Evolutionary conservation across 2,113 vertebrate genomes (phyloP).

Genomic region (Oryzias celebensis): DNA sequence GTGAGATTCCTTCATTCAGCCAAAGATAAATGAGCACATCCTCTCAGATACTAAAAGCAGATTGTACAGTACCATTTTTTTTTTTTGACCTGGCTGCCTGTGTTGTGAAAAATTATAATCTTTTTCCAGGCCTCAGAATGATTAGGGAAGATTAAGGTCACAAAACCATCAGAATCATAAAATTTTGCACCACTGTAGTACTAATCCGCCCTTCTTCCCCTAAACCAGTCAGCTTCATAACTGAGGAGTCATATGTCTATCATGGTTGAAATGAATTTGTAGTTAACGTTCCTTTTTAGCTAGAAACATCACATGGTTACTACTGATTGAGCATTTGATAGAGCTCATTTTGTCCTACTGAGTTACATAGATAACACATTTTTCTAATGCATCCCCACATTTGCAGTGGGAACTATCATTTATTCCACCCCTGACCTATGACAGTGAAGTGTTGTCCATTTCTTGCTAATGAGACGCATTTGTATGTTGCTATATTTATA

Average conservation of each 20-base stretch:
- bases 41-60: conserved; percentile 35
- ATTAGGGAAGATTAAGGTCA: conserved; percentile 80
- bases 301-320: conserved; percentile 5
- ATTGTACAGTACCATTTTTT: conserved; percentile 1
- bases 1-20: conserved; percentile 48
- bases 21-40: conserved; percentile 42
- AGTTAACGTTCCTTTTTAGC: conserved; percentile 9
- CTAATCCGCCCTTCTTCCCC: conserved; percentile 37
- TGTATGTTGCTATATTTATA: neutral
- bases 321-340: conserved; percentile 1
- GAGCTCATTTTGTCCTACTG: no score
- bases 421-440: no score
- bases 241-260: conserved; percentile 41
- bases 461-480: no score
- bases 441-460: no score
- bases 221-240: conserved; percentile 43
- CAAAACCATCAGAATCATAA: conserved; percentile 76
- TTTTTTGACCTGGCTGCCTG: conserved; percentile 26
- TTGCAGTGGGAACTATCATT: no score
- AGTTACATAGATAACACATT: no score
- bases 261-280: conserved; percentile 21
- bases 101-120: conserved; percentile 72
- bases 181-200: conserved; percentile 44
- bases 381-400: no score
- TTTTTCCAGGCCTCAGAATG: conserved; percentile 67